phyloP scores from a whole-genome alignment of 2,113 vertebrate species.

The Pongo pygmaeus region DNA sequence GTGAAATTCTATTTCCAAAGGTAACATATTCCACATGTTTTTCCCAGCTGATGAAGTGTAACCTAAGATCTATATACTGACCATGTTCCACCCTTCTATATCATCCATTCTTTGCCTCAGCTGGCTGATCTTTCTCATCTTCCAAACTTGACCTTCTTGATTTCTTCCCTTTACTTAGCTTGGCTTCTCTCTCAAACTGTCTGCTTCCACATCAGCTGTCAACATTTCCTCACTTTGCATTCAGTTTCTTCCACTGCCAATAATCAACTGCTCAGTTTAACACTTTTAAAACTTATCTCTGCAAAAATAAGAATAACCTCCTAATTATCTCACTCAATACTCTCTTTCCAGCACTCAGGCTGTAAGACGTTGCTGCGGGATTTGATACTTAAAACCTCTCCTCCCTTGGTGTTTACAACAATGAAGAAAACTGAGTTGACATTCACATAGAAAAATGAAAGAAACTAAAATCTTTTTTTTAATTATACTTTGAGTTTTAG shows the following conservation, averaged over 20 bases:
- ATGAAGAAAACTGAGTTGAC: slow-evolving; percentile 21
- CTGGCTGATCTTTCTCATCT: background rate
- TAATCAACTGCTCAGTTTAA: background rate
- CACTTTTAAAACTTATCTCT: background rate
- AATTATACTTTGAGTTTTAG: too few species aligned
- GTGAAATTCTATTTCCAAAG: background rate
- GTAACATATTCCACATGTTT: background rate
- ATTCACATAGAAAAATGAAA: background rate
- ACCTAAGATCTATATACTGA: background rate
- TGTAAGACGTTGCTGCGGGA: background rate
- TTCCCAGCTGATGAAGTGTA: background rate
- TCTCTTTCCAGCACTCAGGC: background rate
- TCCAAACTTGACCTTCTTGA: background rate
- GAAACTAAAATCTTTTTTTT: background rate
- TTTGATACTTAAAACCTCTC: background rate
- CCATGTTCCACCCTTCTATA: background rate
- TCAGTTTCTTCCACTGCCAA: background rate
- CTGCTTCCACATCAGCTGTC: background rate
- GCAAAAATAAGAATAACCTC: slow-evolving; percentile 6
- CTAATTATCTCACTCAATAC: background rate
- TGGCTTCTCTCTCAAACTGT: background rate
- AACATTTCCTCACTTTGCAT: background rate
- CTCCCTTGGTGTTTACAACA: background rate
- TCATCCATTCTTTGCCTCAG: background rate
- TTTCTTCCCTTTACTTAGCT: background rate